A percentile compares a stretch with the other conserved stretches of the same genome.
Conservation (phyloP, 2,113 vertebrate genomes). For the Sander lucioperca region DNA sequence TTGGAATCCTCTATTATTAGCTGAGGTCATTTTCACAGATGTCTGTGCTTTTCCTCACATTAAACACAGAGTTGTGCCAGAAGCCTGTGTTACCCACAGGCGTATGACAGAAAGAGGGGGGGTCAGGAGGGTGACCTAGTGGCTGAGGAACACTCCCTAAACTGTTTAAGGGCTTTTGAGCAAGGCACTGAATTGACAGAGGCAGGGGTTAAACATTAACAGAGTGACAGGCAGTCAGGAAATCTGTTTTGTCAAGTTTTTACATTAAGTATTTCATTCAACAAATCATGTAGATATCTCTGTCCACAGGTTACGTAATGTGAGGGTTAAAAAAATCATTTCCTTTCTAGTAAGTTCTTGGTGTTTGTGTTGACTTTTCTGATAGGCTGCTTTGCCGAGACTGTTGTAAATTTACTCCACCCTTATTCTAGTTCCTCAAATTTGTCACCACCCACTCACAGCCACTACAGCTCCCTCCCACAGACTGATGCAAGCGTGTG, state of each 20-base stretch:
- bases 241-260: background rate
- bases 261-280: background rate
- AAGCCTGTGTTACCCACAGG: slow-evolving; percentile 2
- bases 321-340: background rate
- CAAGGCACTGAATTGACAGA: background rate
- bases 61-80: slow-evolving; percentile 28
- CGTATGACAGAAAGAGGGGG: slow-evolving; percentile 4
- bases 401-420: slow-evolving; percentile 45
- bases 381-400: slow-evolving; percentile 44
- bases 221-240: background rate
- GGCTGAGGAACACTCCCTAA: background rate
- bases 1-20: slow-evolving; percentile 38
- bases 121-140: background rate
- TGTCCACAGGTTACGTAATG: slow-evolving; percentile 20
- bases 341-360: slow-evolving; percentile 23
- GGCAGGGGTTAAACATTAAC: background rate
- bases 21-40: slow-evolving; percentile 46
- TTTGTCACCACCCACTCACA: slow-evolving; percentile 35
- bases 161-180: background rate
- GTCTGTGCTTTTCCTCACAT: slow-evolving; percentile 49
- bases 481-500: slow-evolving; percentile 64
- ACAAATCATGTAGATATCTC: background rate
- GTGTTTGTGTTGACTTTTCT: slow-evolving; percentile 50
- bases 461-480: slow-evolving; percentile 43
- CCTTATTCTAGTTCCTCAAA: slow-evolving; percentile 60